These are phyloP conservation scores for Synergus itoensis DNA, from an alignment of 2,888 invertebrate species.

Conservation along the genomic window DNA sequence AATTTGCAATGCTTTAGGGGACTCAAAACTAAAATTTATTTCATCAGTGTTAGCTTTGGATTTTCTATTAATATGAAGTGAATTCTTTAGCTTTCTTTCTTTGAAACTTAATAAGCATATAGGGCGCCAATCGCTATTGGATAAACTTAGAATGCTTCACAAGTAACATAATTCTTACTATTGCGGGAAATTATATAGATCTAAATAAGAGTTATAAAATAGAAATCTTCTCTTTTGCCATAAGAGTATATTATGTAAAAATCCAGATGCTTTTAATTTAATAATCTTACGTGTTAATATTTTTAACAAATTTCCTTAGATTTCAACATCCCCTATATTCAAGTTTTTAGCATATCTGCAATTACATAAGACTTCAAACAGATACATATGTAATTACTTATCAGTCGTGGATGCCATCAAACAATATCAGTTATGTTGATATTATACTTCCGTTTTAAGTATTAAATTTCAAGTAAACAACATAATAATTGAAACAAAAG, in stretches of 20 bases:
- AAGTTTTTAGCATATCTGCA: not conserved
- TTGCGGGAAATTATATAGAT: slow-evolving; percentile 14
- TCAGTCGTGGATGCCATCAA: not conserved
- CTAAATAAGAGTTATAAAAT: not conserved
- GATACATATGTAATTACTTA: not conserved
- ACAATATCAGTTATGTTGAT: not conserved
- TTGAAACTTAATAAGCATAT: slow-evolving; percentile 29
- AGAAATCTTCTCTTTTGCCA: not conserved
- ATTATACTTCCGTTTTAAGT: not conserved
- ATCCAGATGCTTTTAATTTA: not conserved
- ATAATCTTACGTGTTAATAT: not conserved
- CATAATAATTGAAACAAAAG: not conserved
- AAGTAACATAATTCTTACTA: slow-evolving; percentile 15
- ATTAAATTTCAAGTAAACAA: not conserved
- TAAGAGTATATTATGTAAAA: not conserved
- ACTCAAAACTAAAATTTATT: not conserved
- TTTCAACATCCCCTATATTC: not conserved
- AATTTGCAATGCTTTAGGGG: not conserved
- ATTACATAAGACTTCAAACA: not conserved
- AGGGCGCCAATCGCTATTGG: slow-evolving; percentile 26
- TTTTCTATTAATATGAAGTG: not conserved
- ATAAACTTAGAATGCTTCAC: slow-evolving; percentile 34
- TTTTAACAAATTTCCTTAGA: not conserved
- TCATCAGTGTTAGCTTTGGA: not conserved
- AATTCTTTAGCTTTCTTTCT: not conserved